Conservation (phyloP, 2,888 invertebrate genomes). For the Diplolepis rosae region DNA sequence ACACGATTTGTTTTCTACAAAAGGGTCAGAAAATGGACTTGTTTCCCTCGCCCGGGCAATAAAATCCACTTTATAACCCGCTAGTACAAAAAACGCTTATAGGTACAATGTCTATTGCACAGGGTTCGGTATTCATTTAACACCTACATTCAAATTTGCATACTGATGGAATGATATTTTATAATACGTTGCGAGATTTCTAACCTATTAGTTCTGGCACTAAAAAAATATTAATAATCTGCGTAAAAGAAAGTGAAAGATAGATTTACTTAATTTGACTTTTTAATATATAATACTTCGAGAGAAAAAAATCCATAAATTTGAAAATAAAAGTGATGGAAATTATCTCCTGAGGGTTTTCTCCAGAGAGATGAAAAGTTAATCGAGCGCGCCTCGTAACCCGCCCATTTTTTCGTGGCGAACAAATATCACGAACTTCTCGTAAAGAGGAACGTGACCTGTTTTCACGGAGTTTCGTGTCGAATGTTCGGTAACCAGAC, state of each 20-base stretch:
- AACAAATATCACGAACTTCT: slow-evolving; percentile 31
- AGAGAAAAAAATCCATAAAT: not conserved
- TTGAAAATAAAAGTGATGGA: not conserved
- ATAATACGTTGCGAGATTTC: not conserved
- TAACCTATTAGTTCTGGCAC: not conserved
- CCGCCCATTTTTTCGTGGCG: not conserved
- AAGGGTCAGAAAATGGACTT: no score
- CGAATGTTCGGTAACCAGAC: slow-evolving; percentile 15
- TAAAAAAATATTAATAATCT: not conserved
- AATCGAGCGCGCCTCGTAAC: slow-evolving; percentile 1
- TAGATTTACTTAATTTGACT: not conserved
- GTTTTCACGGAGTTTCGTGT: slow-evolving; percentile 30
- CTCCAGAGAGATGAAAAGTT: not conserved
- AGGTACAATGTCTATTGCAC: not conserved
- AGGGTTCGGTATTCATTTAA: not conserved
- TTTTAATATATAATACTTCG: not conserved
- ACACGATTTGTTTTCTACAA: no score
- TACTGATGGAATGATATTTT: not conserved
- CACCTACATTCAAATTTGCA: not conserved
- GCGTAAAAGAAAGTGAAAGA: not conserved
- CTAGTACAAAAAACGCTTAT: not conserved
- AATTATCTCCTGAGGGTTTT: not conserved
- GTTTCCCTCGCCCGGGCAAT: no score
- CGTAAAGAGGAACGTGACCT: slow-evolving; percentile 31
- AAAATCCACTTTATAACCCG: no score